Evolutionary conservation across 2,888 invertebrate genomes (phyloP).

Genomic region (Actias luna): DNA sequence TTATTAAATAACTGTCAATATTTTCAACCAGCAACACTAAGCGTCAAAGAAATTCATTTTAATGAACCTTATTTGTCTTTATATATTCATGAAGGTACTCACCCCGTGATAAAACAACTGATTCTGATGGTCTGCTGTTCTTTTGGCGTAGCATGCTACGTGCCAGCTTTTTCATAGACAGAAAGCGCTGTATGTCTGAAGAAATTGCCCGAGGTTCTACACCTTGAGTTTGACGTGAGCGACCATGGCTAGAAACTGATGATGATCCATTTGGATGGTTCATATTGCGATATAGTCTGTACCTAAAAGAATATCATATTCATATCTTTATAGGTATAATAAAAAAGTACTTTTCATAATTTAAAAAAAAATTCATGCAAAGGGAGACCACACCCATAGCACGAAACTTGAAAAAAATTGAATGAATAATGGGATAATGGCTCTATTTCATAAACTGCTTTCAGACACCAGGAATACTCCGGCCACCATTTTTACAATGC

Average conservation of each 20-base stretch:
- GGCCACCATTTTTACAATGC: too few relatives aligned
- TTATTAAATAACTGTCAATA: too few relatives aligned
- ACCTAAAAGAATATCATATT: too few relatives aligned
- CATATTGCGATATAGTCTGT: not conserved
- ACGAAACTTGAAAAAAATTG: too few relatives aligned
- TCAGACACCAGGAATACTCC: too few relatives aligned
- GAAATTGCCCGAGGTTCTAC: not conserved
- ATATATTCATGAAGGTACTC: conserved; percentile 15
- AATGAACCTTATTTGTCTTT: not conserved
- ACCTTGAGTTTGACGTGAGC: not conserved
- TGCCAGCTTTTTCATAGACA: conserved; percentile 46
- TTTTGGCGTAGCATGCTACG: conserved; percentile 31
- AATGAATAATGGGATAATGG: too few relatives aligned
- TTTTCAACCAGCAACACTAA: not conserved
- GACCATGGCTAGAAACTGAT: not conserved
- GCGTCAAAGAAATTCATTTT: not conserved
- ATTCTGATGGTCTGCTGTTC: conserved; percentile 17
- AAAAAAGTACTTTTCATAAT: too few relatives aligned
- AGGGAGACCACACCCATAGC: too few relatives aligned
- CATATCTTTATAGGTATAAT: too few relatives aligned
- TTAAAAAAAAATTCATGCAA: too few relatives aligned
- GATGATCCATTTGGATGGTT: not conserved
- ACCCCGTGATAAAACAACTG: conserved; percentile 28
- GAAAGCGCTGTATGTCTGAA: conserved; percentile 39
- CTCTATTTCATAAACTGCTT: too few relatives aligned